phyloP scores from a whole-genome alignment of 2,888 invertebrate genomes.

The Cosmia pyralina region DNA sequence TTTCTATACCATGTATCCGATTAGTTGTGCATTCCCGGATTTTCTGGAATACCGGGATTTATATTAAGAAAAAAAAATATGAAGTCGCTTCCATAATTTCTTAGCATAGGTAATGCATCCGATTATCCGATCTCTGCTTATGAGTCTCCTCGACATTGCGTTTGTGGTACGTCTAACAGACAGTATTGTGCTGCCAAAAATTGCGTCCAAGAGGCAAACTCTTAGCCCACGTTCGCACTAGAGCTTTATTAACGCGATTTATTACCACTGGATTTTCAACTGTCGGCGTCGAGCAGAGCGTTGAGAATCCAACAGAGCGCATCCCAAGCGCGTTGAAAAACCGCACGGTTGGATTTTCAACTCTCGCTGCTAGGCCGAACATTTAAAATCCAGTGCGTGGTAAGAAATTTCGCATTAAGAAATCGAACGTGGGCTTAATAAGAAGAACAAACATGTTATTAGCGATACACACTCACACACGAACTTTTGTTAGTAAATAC shows the following conservation, averaged over 20 bases:
- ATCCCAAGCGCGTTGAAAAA: neutral
- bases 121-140: neutral
- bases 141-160: too few relatives aligned
- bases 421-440: neutral
- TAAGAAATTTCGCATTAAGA: too few relatives aligned
- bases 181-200: neutral
- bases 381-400: neutral
- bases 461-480: slow-evolving; percentile 45
- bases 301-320: too few relatives aligned
- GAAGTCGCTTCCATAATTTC: too few relatives aligned
- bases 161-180: neutral
- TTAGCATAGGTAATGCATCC: too few relatives aligned
- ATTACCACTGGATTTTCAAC: neutral
- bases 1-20: too few relatives aligned
- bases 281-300: neutral
- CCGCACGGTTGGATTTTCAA: neutral
- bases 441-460: neutral
- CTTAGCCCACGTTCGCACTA: neutral
- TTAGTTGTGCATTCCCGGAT: too few relatives aligned
- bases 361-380: neutral
- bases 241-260: neutral
- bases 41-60: too few relatives aligned
- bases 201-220: neutral
- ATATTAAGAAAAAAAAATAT: too few relatives aligned
- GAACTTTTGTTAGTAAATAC: slow-evolving; percentile 26